phyloP scores from a whole-genome alignment of 2,888 invertebrate species.

The Metopia argyrocephala region DNA sequence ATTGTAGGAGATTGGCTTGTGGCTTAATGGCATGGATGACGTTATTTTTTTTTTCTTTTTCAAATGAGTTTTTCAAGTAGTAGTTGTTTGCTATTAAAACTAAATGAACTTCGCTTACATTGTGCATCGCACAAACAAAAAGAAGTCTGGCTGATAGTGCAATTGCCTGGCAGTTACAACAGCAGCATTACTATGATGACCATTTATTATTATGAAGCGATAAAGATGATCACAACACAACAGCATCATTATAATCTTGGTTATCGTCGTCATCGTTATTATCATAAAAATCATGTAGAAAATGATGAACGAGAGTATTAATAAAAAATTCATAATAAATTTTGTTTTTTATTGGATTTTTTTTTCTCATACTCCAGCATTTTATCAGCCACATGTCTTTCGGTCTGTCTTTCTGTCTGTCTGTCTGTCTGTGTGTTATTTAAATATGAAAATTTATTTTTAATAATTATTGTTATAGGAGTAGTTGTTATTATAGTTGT shows the following conservation, averaged over 20 bases:
- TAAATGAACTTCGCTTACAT: not conserved
- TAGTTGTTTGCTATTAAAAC: slow-evolving; percentile 6
- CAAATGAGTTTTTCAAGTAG: slow-evolving; percentile 22
- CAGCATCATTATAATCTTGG: slow-evolving; percentile 18
- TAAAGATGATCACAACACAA: not conserved
- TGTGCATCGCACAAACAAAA: not conserved
- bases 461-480: too few species aligned
- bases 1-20: slow-evolving; percentile 8
- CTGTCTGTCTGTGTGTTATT: too few species aligned
- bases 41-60: slow-evolving; percentile 42
- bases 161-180: slow-evolving; percentile 1
- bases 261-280: not conserved
- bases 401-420: too few species aligned
- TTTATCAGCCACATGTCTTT: too few species aligned
- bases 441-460: too few species aligned
- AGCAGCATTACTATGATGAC: not conserved
- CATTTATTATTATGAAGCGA: not conserved
- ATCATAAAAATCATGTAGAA: slow-evolving; percentile 32
- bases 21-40: slow-evolving; percentile 26
- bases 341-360: too few species aligned
- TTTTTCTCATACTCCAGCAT: too few species aligned
- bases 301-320: too few species aligned
- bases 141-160: not conserved
- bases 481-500: too few species aligned
- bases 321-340: slow-evolving; percentile 62